Conservation (phyloP, 2,113 vertebrate species). For the Capra hircus region DNA sequence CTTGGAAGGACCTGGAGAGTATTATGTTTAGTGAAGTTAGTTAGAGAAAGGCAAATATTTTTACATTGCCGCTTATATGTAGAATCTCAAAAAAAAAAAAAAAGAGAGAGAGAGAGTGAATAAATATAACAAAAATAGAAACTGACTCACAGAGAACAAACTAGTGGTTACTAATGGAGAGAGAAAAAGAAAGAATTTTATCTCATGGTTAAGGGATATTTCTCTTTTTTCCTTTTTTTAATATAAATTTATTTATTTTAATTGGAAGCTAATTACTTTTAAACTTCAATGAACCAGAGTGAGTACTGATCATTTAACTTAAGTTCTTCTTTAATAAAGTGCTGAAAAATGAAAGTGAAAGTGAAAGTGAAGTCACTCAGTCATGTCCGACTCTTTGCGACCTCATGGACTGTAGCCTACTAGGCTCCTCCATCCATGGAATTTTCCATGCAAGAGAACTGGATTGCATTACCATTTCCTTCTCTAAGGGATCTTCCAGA, state of each 20-base stretch:
- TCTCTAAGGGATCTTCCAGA: neutral
- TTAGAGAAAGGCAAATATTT: neutral
- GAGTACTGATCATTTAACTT: neutral
- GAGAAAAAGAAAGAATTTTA: neutral
- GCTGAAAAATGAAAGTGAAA: neutral
- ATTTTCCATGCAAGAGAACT: neutral
- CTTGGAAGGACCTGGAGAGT: neutral
- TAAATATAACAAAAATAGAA: neutral
- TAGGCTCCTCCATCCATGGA: neutral
- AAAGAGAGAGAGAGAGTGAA: neutral
- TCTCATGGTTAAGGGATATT: neutral
- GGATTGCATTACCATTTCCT: neutral
- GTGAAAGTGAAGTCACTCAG: neutral
- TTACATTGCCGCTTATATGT: neutral
- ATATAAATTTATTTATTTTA: no score
- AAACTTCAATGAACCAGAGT: neutral
- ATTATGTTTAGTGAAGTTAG: neutral
- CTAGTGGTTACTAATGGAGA: neutral
- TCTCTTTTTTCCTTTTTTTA: neutral
- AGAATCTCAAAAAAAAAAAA: neutral
- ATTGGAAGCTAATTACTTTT: no score
- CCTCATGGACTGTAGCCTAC: neutral
- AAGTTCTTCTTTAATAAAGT: conserved; percentile 11
- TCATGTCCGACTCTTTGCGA: neutral
- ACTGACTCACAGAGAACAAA: neutral